Base-by-base conservation (phyloP, 23 tunicate species). In the Halocynthia aurantium region DNA sequence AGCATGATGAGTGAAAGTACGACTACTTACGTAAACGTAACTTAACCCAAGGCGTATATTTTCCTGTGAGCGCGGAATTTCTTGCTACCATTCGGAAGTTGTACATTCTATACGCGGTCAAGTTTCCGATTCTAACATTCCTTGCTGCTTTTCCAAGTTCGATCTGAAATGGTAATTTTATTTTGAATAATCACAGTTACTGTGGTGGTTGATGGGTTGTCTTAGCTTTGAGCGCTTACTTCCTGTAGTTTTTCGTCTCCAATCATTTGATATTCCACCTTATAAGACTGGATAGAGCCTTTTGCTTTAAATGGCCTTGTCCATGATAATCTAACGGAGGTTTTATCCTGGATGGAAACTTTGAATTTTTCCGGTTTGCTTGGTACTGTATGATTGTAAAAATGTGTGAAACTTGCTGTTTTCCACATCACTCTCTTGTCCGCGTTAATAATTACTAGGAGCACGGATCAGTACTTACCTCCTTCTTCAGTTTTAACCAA, bases 11-110 rank as follows among this genome's bases (percentile, higher is more conserved):
- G 5, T 49, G 72, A 21, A 20, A 40, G 22, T 49, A 10, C 13
- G 78, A 31, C 44, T 54, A 74, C 78, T 74, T 49, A 74, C 78
- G 78, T 15, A 74, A 53, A 13, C 78, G 78, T 13, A 74, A 13
- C 22, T 74, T 74, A 0, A 10, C 22, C 78, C 78, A 74, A 5
- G 78, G 62, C 22, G 78, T 74, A 18, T 74, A 74, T 20, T 13
- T 49, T 8, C 78, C 78, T 8, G 21, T 13, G 11, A 17, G 18
- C 4, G 0, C 56, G 13, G 78, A 22, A 54, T 74, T 74, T 18
- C 5, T 53, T 6, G 78, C 78, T 8, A 54, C 78, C 78, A 74
- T 74, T 54, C 78, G 56, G 56, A 74, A 74, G 21, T 74, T 52
- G 56, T 74, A 74, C 18, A 74, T 49, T 22, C 62, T 62, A n/a